Evolutionary conservation across 1,140 invertebrate species (phyloP), one percentile per base, ranked within the genome.

Genomic region (Drosophila subobscura): DNA sequence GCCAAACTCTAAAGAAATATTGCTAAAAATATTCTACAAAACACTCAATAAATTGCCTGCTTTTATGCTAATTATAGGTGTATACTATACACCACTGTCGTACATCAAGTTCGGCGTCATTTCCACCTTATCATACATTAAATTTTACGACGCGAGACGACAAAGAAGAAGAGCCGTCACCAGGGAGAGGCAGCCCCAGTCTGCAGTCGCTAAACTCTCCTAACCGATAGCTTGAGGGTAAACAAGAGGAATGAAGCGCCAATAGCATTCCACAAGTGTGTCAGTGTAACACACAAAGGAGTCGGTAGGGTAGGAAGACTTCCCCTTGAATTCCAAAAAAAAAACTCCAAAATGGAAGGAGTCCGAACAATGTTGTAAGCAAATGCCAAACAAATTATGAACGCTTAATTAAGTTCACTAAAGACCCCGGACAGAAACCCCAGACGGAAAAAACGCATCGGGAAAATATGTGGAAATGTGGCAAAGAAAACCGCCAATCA

Each of bases 391-490:
- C 16, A 66, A 71, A 75, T 80, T 59, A 59, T 64, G 44, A 67
- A 84, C 71, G 71, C 46, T 44, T 78, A 74, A 78, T 66, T 78
- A 74, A 73, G 40, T 50, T 49, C 41, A 56, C 57, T 61, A 79
- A 80, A 57, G 64, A 68, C 63, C 42, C 5, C 33, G 29, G 8
- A 33, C 14, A 53, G 16, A 70, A 53, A 44, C 7, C 8, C 7
- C 29, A 37, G 10, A 37, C 33, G 33, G 33, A 10, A 10, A 37
- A 4, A 37, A 4, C 46, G 23, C 25, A 44, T 65, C 27, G 41
- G 16, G 57, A n/a, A 57, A 68, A 52, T 27, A 55, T 72, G 41
- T 54, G 14, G 27, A 54, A 58, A 61, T 37, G 33, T 54, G 27
- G 10, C 54, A 67, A 63, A 61, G 49, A 72, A 77, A 74, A 59